phyloP scores from a whole-genome alignment of 2,888 invertebrate genomes.

The Sabellastarte sp. region DNA sequence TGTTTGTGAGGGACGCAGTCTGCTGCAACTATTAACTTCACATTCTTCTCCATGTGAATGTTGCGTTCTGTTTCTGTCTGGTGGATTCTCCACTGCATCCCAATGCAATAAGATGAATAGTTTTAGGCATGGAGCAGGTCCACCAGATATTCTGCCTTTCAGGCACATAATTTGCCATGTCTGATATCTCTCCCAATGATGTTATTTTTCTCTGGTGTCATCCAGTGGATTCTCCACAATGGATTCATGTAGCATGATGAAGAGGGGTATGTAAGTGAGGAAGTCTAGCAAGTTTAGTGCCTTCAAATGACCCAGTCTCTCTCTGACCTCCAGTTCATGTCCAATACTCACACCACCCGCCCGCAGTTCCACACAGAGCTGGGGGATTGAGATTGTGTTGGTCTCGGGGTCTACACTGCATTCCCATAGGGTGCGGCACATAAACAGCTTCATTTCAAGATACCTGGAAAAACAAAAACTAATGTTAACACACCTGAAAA shows the following conservation, averaged over 20 bases:
- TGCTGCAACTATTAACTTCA: too few species aligned
- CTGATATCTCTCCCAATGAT: too few species aligned
- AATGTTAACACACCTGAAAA: too few species aligned
- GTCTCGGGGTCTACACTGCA: conserved; percentile 50
- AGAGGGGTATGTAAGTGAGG: conserved; percentile 55
- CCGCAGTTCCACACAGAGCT: conserved; percentile 50
- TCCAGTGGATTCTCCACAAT: conserved; percentile 53
- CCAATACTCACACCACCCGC: conserved; percentile 52
- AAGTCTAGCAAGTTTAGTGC: conserved; percentile 54
- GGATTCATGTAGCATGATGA: conserved; percentile 54
- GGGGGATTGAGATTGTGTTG: conserved; percentile 47
- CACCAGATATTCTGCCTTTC: too few species aligned
- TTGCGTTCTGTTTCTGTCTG: too few species aligned
- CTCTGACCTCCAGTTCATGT: conserved; percentile 46
- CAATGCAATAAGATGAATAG: too few species aligned
- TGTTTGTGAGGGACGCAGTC: too few species aligned
- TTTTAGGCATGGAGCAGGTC: too few species aligned
- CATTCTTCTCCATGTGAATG: too few species aligned
- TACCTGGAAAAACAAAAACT: too few species aligned
- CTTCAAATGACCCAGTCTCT: conserved; percentile 42
- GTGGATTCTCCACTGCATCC: too few species aligned
- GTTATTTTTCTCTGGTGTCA: conserved; percentile 38
- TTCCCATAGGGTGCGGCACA: conserved; percentile 38
- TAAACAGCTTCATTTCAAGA: background rate
- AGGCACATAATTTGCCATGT: too few species aligned